These are phyloP conservation scores for Tachina lurida DNA, from an alignment of 2,888 invertebrate species.

Conservation along the genomic window DNA sequence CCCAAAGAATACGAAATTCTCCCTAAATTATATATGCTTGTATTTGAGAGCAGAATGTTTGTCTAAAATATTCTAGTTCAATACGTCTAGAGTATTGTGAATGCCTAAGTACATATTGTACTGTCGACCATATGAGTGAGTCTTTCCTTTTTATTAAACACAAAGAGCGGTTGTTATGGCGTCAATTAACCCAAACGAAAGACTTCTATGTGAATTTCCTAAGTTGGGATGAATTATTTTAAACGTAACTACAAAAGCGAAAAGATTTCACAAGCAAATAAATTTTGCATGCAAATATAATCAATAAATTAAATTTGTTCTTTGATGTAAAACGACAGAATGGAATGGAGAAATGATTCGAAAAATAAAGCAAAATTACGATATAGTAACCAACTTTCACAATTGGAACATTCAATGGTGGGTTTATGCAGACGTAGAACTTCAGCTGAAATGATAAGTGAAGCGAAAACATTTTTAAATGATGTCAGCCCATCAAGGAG, in stretches of 20 bases:
- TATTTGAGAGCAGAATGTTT: not conserved
- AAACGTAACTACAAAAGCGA: constrained; percentile 48
- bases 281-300: constrained; percentile 14
- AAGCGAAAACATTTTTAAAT: constrained; percentile 87
- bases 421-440: constrained; percentile 85
- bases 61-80: not conserved
- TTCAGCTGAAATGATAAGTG: constrained; percentile 91
- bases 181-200: constrained; percentile 55
- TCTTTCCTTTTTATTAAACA: constrained; percentile 40
- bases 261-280: constrained; percentile 31
- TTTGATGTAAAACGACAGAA: constrained; percentile 71
- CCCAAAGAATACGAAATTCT: not conserved
- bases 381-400: constrained; percentile 49
- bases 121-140: constrained; percentile 53
- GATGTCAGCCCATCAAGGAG: constrained; percentile 70
- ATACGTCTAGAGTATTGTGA: not conserved
- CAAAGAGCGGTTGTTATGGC: constrained; percentile 69
- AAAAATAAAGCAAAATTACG: constrained; percentile 45
- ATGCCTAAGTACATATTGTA: constrained; percentile 16
- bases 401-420: constrained; percentile 53
- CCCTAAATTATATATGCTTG: not conserved
- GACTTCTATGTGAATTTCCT: constrained; percentile 46
- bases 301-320: constrained; percentile 14
- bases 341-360: constrained; percentile 54
- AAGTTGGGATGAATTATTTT: constrained; percentile 46